Evolutionary conservation across 2,113 vertebrate genomes (phyloP).

Genomic region (Mormyrus iriodes): DNA sequence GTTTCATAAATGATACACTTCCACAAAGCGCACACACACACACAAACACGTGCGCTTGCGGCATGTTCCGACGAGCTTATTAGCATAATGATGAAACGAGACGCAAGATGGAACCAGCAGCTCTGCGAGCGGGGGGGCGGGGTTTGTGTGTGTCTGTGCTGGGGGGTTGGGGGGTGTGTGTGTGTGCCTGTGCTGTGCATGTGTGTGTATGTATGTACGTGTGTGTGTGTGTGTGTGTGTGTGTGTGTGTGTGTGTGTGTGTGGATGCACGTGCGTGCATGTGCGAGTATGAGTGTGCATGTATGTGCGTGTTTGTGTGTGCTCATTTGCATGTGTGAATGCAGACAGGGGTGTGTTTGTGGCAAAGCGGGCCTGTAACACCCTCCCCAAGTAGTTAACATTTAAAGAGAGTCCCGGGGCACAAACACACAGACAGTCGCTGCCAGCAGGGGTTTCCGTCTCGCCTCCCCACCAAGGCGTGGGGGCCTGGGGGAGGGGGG

Average conservation of each 20-base stretch:
- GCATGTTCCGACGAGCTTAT: neutral
- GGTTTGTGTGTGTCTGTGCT: neutral
- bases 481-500: too few relatives aligned
- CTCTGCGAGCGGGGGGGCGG: neutral
- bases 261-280: neutral
- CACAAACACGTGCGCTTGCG: neutral
- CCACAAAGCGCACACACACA: neutral
- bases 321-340: too few relatives aligned
- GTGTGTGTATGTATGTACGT: conserved; percentile 15
- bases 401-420: conserved; percentile 36
- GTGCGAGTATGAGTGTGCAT: neutral
- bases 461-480: neutral
- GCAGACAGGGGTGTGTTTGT: neutral
- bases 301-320: neutral
- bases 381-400: neutral
- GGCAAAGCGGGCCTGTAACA: neutral
- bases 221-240: neutral
- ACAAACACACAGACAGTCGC: conserved; percentile 3
- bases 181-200: neutral
- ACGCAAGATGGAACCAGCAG: neutral
- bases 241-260: neutral
- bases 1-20: neutral
- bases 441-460: conserved; percentile 1
- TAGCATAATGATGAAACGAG: conserved; percentile 13
- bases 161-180: neutral